phyloP scores from a whole-genome alignment of 1,140 invertebrate genomes.

The Formica selysi region DNA sequence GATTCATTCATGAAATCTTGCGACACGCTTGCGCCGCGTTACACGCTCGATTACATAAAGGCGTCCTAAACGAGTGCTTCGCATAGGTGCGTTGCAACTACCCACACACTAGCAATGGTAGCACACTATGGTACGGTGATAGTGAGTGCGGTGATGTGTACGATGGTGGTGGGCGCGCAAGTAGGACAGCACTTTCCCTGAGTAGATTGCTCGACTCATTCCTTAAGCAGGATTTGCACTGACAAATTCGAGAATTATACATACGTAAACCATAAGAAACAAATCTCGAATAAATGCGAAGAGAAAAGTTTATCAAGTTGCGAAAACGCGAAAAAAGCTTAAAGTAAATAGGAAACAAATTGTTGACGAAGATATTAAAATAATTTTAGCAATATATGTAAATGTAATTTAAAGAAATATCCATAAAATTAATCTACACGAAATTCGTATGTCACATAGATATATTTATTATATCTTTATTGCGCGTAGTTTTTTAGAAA shows the following conservation, averaged over 20 bases:
- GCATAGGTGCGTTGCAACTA: slow-evolving; percentile 50
- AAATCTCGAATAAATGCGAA: neutral
- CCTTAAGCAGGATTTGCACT: slow-evolving; percentile 41
- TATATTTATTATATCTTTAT: no score
- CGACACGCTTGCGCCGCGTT: slow-evolving; percentile 60
- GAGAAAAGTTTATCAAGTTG: neutral
- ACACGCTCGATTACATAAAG: slow-evolving; percentile 68
- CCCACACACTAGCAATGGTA: slow-evolving; percentile 31
- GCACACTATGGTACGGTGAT: slow-evolving; percentile 13
- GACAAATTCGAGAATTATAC: slow-evolving; percentile 10
- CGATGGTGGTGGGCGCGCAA: slow-evolving; percentile 51
- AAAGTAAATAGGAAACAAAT: neutral
- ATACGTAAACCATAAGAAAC: neutral
- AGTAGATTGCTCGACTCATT: slow-evolving; percentile 55
- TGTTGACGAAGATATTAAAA: neutral
- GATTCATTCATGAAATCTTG: slow-evolving; percentile 71
- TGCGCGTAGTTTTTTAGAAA: neutral
- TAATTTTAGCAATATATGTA: slow-evolving; percentile 1
- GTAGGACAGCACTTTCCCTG: slow-evolving; percentile 71
- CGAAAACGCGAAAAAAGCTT: neutral
- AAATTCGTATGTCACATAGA: neutral
- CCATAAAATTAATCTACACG: neutral
- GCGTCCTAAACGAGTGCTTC: slow-evolving; percentile 43
- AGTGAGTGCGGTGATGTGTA: slow-evolving; percentile 28
- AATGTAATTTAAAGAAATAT: neutral